phyloP scores from a whole-genome alignment of 2,888 invertebrate genomes.

The Charanyca ferruginea region DNA sequence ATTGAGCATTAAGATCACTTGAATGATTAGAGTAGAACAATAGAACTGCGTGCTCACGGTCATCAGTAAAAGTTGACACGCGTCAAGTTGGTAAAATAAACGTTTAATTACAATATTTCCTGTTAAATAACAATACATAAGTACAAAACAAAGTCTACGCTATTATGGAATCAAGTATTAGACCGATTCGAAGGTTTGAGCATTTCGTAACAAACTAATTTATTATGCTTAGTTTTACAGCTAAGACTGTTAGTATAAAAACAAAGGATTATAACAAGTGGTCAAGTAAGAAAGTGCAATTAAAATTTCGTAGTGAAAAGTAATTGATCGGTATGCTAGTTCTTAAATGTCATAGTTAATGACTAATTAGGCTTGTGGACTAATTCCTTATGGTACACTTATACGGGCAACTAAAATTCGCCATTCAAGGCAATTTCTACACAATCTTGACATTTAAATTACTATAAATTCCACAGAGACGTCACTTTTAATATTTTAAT shows the following conservation, averaged over 20 bases:
- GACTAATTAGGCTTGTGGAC: slow-evolving; percentile 41
- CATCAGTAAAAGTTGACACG: slow-evolving; percentile 14
- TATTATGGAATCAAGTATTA: slow-evolving; percentile 70
- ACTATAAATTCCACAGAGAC: neutral
- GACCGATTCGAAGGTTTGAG: slow-evolving; percentile 77
- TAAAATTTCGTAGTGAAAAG: slow-evolving; percentile 23
- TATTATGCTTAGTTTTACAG: slow-evolving; percentile 63
- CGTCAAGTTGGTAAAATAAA: slow-evolving; percentile 13
- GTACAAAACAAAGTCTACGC: slow-evolving; percentile 66
- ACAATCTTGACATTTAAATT: neutral
- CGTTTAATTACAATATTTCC: slow-evolving; percentile 12
- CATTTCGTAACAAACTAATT: slow-evolving; percentile 63
- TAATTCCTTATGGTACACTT: slow-evolving; percentile 4
- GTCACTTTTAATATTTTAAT: too few species aligned
- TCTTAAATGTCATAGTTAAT: slow-evolving; percentile 36
- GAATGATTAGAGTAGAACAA: slow-evolving; percentile 1
- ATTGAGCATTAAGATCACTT: neutral
- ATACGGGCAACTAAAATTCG: neutral
- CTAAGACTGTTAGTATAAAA: slow-evolving; percentile 50
- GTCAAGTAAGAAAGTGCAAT: slow-evolving; percentile 24
- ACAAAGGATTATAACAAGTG: slow-evolving; percentile 22
- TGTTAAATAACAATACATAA: slow-evolving; percentile 51
- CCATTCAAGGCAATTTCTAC: neutral
- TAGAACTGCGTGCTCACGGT: slow-evolving; percentile 3
- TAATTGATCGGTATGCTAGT: slow-evolving; percentile 28